Percentiles rank a stretch among this genome's conserved stretches.
phyloP scores from a whole-genome alignment of 2,113 vertebrate species.

The Rhinichthys klamathensis region DNA sequence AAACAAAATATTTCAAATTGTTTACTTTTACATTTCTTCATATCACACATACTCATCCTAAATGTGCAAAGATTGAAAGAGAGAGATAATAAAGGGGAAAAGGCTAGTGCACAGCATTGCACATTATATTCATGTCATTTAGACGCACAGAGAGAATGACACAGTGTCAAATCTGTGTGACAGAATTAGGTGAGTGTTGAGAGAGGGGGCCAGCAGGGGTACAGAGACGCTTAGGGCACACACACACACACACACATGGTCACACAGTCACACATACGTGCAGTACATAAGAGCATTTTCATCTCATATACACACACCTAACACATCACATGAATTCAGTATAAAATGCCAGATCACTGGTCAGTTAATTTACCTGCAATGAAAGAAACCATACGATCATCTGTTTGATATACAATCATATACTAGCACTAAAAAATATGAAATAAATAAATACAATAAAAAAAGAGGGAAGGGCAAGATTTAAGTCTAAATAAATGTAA shows the following conservation, averaged over 20 bases:
- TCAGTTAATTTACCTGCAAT: background rate
- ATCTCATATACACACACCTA: background rate
- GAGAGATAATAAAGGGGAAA: constrained; percentile 49
- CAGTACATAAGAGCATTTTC: background rate
- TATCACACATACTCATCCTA: background rate
- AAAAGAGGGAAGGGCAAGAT: background rate
- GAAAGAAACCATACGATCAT: background rate
- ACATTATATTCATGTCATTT: constrained; percentile 99
- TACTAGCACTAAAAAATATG: background rate
- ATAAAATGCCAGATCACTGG: background rate
- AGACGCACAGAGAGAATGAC: constrained; percentile 89
- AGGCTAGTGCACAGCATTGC: constrained; percentile 97
- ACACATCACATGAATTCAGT: background rate
- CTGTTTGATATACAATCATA: background rate
- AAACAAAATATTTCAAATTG: background rate
- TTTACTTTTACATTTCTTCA: background rate
- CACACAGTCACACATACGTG: constrained; percentile 43
- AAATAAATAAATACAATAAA: background rate
- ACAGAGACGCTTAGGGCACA: constrained; percentile 84
- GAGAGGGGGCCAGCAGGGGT: constrained; percentile 86
- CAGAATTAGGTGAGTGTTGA: constrained; percentile 99
- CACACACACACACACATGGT: constrained; percentile 72
- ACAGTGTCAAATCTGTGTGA: constrained; percentile 99
- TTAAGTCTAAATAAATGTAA: background rate
- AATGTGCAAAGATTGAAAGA: constrained; percentile 2